Conservation (phyloP, 2,888 invertebrate species). For the Proisotoma minuta region DNA sequence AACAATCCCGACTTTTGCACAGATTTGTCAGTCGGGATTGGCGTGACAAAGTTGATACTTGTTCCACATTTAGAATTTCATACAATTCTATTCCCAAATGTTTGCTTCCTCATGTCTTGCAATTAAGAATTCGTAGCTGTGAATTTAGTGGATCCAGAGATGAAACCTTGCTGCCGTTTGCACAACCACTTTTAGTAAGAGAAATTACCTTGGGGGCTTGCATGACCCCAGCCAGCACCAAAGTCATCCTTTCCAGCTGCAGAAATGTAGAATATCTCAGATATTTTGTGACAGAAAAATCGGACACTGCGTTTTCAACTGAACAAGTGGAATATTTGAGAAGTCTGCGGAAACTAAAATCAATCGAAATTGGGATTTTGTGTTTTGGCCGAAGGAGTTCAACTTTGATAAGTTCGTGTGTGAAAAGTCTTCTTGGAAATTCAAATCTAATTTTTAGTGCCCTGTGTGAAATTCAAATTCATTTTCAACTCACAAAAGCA, state of each 20-base stretch:
- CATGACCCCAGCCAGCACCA: slow-evolving; percentile 21
- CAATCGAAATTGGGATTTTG: slow-evolving; percentile 38
- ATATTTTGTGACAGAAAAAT: slow-evolving; percentile 31
- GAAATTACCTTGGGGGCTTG: slow-evolving; percentile 32
- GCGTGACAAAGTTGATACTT: slow-evolving; percentile 37
- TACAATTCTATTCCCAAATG: slow-evolving; percentile 12
- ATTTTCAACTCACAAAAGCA: slow-evolving; percentile 17
- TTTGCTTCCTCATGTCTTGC: slow-evolving; percentile 15
- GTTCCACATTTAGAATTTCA: slow-evolving; percentile 27
- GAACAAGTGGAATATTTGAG: slow-evolving; percentile 16
- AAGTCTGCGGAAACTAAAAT: slow-evolving; percentile 30
- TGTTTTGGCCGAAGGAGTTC: slow-evolving; percentile 28
- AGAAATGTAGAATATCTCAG: slow-evolving; percentile 28
- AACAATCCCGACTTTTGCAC: slow-evolving; percentile 23
- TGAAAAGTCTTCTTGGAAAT: slow-evolving; percentile 31
- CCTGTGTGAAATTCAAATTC: slow-evolving; percentile 16
- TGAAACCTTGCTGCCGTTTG: slow-evolving; percentile 17
- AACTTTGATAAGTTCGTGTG: slow-evolving; percentile 17
- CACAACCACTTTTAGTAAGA: slow-evolving; percentile 26
- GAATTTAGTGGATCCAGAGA: slow-evolving; percentile 21
- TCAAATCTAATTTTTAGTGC: slow-evolving; percentile 20
- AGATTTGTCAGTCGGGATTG: slow-evolving; percentile 35
- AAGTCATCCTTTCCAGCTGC: slow-evolving; percentile 23
- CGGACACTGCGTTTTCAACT: slow-evolving; percentile 29
- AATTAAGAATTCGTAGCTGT: slow-evolving; percentile 26